A percentile compares a stretch with the other conserved stretches of the same genome.
phyloP scores from a whole-genome alignment of 2,113 vertebrate genomes.

The Centropus bengalensis region DNA sequence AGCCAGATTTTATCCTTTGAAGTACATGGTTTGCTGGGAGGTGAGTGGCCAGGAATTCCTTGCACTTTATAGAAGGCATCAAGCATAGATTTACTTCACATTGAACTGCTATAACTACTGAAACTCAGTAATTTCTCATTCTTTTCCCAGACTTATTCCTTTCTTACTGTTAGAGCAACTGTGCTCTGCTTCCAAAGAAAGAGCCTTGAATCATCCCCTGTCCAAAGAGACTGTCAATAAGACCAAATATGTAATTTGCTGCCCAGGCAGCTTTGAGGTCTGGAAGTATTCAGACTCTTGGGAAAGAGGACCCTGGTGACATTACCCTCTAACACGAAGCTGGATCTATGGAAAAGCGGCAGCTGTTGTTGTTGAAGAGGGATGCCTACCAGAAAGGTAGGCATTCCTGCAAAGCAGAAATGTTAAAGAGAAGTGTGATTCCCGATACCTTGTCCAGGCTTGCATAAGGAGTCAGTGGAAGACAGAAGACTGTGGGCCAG shows the following conservation, averaged over 20 bases:
- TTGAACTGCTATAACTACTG: background rate
- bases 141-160: background rate
- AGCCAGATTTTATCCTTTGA: background rate
- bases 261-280: background rate
- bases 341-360: background rate
- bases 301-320: background rate
- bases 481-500: constrained; percentile 16
- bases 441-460: background rate
- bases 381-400: background rate
- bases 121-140: background rate
- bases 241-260: background rate
- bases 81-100: background rate
- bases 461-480: background rate
- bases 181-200: background rate
- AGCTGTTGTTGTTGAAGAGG: background rate
- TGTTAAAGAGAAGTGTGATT: background rate
- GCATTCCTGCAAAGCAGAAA: background rate
- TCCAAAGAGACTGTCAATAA: background rate
- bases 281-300: background rate
- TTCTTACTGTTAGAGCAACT: background rate
- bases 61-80: background rate
- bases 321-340: background rate
- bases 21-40: background rate
- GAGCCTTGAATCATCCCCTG: background rate
- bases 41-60: background rate